Base-by-base conservation (phyloP, 64 coral and sea anemone genomes). In the Actinia tenebrosa region DNA sequence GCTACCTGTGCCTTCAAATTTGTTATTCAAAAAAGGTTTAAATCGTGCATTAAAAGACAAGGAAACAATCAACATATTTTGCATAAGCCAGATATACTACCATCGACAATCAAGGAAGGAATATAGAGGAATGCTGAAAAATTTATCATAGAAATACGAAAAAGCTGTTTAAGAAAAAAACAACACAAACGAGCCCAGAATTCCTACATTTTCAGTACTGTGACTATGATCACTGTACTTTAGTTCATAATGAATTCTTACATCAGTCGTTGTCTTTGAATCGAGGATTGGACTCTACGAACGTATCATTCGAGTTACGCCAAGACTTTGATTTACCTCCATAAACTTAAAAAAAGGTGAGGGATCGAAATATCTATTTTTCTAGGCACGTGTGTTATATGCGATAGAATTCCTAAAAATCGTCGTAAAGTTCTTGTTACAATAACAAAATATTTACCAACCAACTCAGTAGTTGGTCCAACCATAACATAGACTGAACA, bases 181-280 rank as follows among this genome's bases (percentile, higher is more conserved):
- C 47, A 5, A 50, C 47, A 50, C 30, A 37, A 37, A 37, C 30
- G 30, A 50, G 47, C 47, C 47, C 7, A 50, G 7, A 50, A 50
- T 50, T 50, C 4, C 3, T 5, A 50, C 47, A 50, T 50, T 50
- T 50, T 50, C 0, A 50, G 47, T 72, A 8, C 26, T 37, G 23
- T 27, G 26, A 10, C 25, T 9, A 42, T 72, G 26, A 18, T 14
- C 17, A 53, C 22, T 5, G 47, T 53, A 8, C 45, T 45, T 20
- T 16, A 81, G 44, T 52, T 75, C 25, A 27, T 75, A 75, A 75
- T 75, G 69, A 75, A 75, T 10, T 75, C 69, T 75, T 75, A 75
- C 69, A 27, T 75, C 69, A 75, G 69, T 42, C 5, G 23, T 30
- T 26, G 42, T 4, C 9, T 16, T 26, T 75, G 63, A 20, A 11